Conservation (phyloP, 2,888 invertebrate species). For the Proisotoma minuta region DNA sequence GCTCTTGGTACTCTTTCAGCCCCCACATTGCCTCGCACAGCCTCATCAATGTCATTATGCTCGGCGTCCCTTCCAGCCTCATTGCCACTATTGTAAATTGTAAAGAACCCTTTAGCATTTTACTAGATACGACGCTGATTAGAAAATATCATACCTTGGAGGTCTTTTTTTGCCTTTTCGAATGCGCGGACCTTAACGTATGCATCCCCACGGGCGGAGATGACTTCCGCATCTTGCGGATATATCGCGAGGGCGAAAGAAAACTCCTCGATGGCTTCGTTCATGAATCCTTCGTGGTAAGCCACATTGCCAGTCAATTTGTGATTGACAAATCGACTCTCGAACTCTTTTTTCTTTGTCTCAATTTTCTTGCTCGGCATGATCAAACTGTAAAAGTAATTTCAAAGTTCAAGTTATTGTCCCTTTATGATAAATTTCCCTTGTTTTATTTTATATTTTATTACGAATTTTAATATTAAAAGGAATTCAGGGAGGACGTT, state of each 20-base stretch:
- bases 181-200: not conserved
- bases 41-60: not conserved
- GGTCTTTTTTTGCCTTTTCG: not conserved
- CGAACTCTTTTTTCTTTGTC: not conserved
- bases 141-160: not conserved
- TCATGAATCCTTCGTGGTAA: not conserved
- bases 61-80: not conserved
- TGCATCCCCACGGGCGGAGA: constrained; percentile 3
- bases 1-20: not conserved
- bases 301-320: constrained; percentile 5
- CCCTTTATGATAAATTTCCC: too few relatives aligned
- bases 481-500: not conserved
- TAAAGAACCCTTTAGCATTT: not conserved
- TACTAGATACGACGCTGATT: not conserved
- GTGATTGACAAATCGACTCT: not conserved
- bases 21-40: constrained; percentile 1
- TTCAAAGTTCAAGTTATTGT: too few relatives aligned
- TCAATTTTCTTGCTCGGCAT: not conserved
- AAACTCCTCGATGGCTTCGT: not conserved
- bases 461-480: not conserved
- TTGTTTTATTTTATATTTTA: too few relatives aligned
- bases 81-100: not conserved
- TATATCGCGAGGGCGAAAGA: not conserved
- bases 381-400: not conserved
- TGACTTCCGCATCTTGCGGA: not conserved